Conservation (phyloP, 2,888 invertebrate species). For the Argyra leucocephala region DNA sequence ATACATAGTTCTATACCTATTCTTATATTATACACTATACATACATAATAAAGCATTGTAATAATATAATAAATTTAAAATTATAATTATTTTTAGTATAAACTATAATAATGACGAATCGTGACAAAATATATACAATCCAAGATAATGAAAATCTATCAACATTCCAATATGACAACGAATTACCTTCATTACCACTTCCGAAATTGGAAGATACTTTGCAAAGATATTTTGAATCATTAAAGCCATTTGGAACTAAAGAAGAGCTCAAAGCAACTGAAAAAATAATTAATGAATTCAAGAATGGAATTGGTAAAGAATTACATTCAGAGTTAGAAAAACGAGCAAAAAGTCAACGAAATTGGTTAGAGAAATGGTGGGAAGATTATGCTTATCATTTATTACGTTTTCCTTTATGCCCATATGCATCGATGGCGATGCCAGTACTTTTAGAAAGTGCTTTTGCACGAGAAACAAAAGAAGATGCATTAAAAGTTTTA, state of each 20-base stretch:
- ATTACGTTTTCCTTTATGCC: conserved; percentile 45
- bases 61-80: no score
- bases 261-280: conserved; percentile 44
- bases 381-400: conserved; percentile 48
- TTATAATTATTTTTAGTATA: no score
- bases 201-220: conserved; percentile 47
- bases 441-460: conserved; percentile 33
- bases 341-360: conserved; percentile 43
- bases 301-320: conserved; percentile 44
- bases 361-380: conserved; percentile 54
- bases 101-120: conserved; percentile 26
- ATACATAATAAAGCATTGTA: no score
- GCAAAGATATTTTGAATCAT: conserved; percentile 46
- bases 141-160: conserved; percentile 29
- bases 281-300: conserved; percentile 45
- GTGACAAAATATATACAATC: conserved; percentile 34
- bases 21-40: no score
- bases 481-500: conserved; percentile 33
- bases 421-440: conserved; percentile 47
- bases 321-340: conserved; percentile 44
- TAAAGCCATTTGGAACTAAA: conserved; percentile 44
- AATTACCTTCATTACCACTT: conserved; percentile 47
- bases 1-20: no score
- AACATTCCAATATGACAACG: conserved; percentile 48
- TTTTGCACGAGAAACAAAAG: conserved; percentile 32